A percentile compares a stretch with the other conserved stretches of the same genome.
Evolutionary conservation across 2,113 vertebrate species (phyloP).

Genomic region (Triplophysa siluroides): DNA sequence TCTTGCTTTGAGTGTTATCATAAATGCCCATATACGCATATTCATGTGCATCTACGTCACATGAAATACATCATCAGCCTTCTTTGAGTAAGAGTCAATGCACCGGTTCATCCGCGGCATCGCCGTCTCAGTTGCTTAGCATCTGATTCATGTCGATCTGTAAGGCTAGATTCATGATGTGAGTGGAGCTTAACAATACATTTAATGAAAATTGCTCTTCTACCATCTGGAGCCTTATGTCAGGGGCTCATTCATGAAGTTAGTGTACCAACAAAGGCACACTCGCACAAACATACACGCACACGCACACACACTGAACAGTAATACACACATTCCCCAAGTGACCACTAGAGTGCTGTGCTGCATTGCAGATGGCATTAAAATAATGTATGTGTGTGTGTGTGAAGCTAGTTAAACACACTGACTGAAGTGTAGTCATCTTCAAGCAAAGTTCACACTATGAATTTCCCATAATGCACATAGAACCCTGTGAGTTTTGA

Average conservation of each 20-base stretch:
- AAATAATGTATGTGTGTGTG: conserved; percentile 33
- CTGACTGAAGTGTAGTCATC: neutral
- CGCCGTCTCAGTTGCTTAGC: conserved; percentile 41
- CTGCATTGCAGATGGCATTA: conserved; percentile 71
- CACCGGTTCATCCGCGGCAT: conserved; percentile 45
- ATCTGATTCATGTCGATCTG: conserved; percentile 47
- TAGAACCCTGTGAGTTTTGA: neutral
- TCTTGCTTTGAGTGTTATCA: conserved; percentile 29
- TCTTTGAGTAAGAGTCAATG: conserved; percentile 59
- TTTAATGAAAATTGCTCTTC: conserved; percentile 61
- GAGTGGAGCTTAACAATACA: conserved; percentile 58
- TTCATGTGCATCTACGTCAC: conserved; percentile 47
- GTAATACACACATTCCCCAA: conserved; percentile 61
- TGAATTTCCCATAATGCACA: conserved; percentile 5
- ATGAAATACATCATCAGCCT: conserved; percentile 56
- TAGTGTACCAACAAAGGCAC: conserved; percentile 37
- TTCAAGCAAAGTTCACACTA: conserved; percentile 2
- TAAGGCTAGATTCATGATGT: conserved; percentile 53
- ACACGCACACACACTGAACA: conserved; percentile 37
- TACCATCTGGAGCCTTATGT: conserved; percentile 59
- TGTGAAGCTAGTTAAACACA: conserved; percentile 25
- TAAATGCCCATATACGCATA: conserved; percentile 39
- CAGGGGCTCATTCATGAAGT: conserved; percentile 51
- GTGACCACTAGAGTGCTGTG: conserved; percentile 82
- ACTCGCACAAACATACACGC: conserved; percentile 17